Conservation (phyloP, 2,113 vertebrate species). For the Tachycineta bicolor region DNA sequence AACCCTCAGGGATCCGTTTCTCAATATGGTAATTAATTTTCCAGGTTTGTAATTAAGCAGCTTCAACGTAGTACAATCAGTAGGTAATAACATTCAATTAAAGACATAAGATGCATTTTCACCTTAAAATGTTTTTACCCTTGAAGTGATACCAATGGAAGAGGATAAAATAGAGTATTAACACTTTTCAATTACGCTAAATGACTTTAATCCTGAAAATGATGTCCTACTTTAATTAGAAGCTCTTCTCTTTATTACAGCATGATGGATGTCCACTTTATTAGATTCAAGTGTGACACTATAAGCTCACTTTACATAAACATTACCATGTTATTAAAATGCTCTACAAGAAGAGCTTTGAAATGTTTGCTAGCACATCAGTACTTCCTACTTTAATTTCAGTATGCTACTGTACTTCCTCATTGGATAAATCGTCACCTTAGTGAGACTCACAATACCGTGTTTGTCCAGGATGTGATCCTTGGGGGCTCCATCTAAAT, state of each 20-base stretch:
- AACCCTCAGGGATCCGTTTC: slow-evolving; percentile 68
- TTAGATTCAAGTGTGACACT: slow-evolving; percentile 85
- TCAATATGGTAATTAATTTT: slow-evolving; percentile 79
- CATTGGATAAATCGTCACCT: slow-evolving; percentile 29
- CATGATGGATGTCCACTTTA: slow-evolving; percentile 88
- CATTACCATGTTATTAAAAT: slow-evolving; percentile 79
- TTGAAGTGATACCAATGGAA: slow-evolving; percentile 81
- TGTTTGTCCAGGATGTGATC: slow-evolving; percentile 5
- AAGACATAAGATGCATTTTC: slow-evolving; percentile 79
- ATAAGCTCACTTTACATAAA: slow-evolving; percentile 85
- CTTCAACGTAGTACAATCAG: slow-evolving; percentile 76
- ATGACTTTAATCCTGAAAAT: slow-evolving; percentile 90
- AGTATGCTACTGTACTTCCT: slow-evolving; percentile 4
- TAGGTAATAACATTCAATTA: slow-evolving; percentile 83
- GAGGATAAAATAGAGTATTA: slow-evolving; percentile 88
- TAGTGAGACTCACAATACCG: neutral
- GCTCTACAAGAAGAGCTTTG: slow-evolving; percentile 57
- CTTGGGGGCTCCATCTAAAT: neutral
- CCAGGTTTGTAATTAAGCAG: slow-evolving; percentile 80
- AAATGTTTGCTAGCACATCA: slow-evolving; percentile 66
- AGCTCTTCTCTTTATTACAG: slow-evolving; percentile 80
- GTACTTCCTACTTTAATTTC: slow-evolving; percentile 55
- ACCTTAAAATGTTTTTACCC: slow-evolving; percentile 82
- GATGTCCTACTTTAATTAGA: slow-evolving; percentile 88
- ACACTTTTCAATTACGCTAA: slow-evolving; percentile 89